Percentiles rank a stretch among this genome's conserved stretches.
These are phyloP conservation scores for Motacilla tschutschensis DNA, from an alignment of 2,113 vertebrate species.

Conservation along the genomic window DNA sequence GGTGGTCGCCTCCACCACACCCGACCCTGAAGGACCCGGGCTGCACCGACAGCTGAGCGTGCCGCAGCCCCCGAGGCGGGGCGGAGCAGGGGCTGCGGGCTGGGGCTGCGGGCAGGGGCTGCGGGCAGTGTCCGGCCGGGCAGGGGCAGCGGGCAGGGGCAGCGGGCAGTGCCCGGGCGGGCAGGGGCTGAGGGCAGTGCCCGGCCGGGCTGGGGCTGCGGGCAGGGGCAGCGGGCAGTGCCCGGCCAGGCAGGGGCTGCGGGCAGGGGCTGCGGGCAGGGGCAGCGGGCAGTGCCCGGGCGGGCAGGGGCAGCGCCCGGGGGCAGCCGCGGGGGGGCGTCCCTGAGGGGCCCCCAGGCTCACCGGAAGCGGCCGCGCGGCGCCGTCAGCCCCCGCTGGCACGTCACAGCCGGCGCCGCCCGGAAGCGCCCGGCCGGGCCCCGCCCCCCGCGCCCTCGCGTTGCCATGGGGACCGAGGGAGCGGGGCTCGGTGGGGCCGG, in stretches of 20 bases:
- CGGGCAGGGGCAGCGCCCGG: too few relatives aligned
- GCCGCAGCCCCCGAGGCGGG: not conserved
- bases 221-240: too few relatives aligned
- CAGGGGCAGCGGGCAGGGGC: not conserved
- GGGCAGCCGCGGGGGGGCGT: too few relatives aligned
- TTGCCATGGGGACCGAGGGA: not conserved
- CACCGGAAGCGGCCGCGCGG: conserved; percentile 26
- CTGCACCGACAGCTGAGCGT: not conserved
- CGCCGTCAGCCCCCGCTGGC: not conserved
- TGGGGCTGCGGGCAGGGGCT: not conserved
- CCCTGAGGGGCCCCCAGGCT: not conserved
- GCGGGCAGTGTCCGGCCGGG: not conserved
- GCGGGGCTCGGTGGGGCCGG: too few relatives aligned
- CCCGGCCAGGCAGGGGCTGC: too few relatives aligned
- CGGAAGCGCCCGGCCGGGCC: not conserved
- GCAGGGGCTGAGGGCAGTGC: too few relatives aligned
- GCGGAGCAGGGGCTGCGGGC: not conserved
- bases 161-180: too few relatives aligned
- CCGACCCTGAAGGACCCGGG: fast-evolving
- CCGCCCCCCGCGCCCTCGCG: not conserved
- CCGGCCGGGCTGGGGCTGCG: not conserved
- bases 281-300: not conserved
- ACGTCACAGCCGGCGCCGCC: not conserved
- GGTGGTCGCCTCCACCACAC: not conserved
- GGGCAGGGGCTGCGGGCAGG: not conserved